These are phyloP conservation scores for Amphiprion ocellaris DNA, from an alignment of 2,113 vertebrate genomes.

Conservation along the genomic window DNA sequence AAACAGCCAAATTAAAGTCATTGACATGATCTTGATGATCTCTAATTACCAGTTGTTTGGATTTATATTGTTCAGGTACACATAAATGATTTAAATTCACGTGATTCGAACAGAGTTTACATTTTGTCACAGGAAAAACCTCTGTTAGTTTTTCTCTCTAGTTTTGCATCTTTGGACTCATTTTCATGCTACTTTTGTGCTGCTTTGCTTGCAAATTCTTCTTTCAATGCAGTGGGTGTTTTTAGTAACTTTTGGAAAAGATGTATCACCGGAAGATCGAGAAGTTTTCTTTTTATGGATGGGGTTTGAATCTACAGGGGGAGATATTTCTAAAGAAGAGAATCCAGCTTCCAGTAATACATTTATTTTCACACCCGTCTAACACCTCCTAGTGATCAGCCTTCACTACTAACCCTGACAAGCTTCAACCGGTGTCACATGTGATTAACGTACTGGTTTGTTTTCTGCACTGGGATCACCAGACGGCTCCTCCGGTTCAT, in stretches of 20 bases:
- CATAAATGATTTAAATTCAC: too few relatives aligned
- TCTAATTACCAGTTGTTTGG: too few relatives aligned
- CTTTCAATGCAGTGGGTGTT: not conserved
- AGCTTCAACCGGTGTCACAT: conserved; percentile 24
- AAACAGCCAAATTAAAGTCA: too few relatives aligned
- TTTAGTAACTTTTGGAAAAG: conserved; percentile 9
- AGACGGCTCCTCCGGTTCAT: conserved; percentile 86
- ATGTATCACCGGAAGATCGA: conserved; percentile 47
- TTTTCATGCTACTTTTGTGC: not conserved
- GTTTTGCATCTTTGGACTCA: not conserved
- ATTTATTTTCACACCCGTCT: conserved; percentile 22
- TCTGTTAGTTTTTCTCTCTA: conserved; percentile 5
- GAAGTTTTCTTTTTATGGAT: not conserved
- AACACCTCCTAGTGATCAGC: not conserved
- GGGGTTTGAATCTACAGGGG: not conserved
- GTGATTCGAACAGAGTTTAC: too few relatives aligned
- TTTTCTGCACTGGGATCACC: conserved; percentile 75
- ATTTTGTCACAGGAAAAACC: not conserved
- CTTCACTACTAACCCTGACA: not conserved
- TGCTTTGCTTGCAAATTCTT: conserved; percentile 38
- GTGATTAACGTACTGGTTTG: conserved; percentile 70
- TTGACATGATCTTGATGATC: too few relatives aligned
- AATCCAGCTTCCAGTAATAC: conserved; percentile 50
- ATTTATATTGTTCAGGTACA: too few relatives aligned
- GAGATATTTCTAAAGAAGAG: not conserved